phyloP scores from a whole-genome alignment of 2,113 vertebrate species.

The Chunga burmeisteri region DNA sequence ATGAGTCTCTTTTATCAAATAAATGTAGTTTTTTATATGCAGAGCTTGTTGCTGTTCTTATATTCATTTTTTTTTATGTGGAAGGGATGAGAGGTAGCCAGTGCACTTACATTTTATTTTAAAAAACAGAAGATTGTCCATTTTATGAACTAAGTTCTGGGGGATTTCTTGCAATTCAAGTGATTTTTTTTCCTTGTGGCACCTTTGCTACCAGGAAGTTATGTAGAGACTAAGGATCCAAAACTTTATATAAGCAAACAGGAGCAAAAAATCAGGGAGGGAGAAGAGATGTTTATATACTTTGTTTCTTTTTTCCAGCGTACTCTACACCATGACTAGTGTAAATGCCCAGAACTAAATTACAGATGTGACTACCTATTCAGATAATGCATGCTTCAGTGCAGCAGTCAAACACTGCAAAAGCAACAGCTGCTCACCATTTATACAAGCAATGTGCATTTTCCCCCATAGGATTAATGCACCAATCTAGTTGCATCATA shows the following conservation, averaged over 20 bases:
- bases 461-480: not conserved
- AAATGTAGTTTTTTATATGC: slow-evolving; percentile 6
- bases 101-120: not conserved
- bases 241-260: not conserved
- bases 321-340: not conserved
- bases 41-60: not conserved
- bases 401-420: not conserved
- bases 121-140: not conserved
- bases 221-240: not conserved
- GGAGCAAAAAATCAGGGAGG: not conserved
- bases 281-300: not conserved
- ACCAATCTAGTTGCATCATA: not conserved
- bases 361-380: not conserved
- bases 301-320: not conserved
- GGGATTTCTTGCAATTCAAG: not conserved
- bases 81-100: not conserved
- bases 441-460: not conserved
- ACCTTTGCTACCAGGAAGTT: not conserved
- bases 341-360: not conserved
- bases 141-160: not conserved
- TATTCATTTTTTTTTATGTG: not conserved
- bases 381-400: not conserved
- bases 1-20: slow-evolving; percentile 52
- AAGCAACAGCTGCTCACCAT: not conserved
- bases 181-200: not conserved